Conservation (phyloP, 2,797 vertebrate genomes). For the Gymnoscopelus braueri region DNA sequence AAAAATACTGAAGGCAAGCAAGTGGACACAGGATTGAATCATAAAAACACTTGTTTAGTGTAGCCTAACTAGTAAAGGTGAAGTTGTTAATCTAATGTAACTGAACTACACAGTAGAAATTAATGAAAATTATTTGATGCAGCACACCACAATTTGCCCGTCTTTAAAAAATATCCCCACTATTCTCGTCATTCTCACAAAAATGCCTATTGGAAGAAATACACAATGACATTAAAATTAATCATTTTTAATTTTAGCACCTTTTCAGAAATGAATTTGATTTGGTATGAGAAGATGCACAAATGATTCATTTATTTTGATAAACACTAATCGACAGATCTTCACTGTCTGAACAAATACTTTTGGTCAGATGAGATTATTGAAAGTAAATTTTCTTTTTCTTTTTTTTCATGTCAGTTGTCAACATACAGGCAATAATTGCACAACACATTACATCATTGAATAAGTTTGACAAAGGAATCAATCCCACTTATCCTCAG, state of each 20-base stretch:
- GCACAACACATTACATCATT: conserved; percentile 59
- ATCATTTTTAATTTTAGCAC: conserved; percentile 71
- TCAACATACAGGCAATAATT: conserved; percentile 65
- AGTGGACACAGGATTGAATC: too few relatives aligned
- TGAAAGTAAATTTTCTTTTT: conserved; percentile 61
- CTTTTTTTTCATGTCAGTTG: conserved; percentile 27
- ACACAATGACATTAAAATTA: conserved; percentile 51
- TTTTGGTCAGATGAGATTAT: conserved; percentile 67
- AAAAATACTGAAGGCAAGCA: too few relatives aligned
- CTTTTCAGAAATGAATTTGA: conserved; percentile 31
- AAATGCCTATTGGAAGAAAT: conserved; percentile 8
- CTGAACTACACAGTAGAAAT: too few relatives aligned
- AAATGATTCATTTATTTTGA: conserved; percentile 50
- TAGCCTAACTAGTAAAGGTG: too few relatives aligned
- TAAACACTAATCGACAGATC: conserved; percentile 52
- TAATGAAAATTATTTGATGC: too few relatives aligned
- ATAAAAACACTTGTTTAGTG: too few relatives aligned
- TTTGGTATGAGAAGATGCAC: conserved; percentile 64
- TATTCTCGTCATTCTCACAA: background rate
- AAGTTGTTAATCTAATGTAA: too few relatives aligned
- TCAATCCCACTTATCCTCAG: conserved; percentile 31
- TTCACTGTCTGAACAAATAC: conserved; percentile 63
- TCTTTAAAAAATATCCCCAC: background rate
- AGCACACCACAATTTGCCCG: background rate
- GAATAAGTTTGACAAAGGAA: conserved; percentile 45